These are phyloP conservation scores for Nematolebias whitei DNA, from an alignment of 2,113 vertebrate genomes.

Conservation along the genomic window DNA sequence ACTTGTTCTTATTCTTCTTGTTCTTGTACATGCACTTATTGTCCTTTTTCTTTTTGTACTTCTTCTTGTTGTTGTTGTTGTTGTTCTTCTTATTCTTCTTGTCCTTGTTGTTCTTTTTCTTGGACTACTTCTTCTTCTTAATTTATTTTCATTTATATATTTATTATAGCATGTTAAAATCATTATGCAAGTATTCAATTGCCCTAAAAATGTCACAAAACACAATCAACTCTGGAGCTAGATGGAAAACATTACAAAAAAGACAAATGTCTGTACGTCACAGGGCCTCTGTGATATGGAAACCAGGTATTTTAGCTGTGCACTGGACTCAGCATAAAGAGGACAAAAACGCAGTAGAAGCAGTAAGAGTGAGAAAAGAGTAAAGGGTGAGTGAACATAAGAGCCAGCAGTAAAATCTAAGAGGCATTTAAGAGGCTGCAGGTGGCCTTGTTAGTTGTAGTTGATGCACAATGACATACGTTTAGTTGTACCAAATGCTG, in stretches of 20 bases:
- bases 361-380: neutral
- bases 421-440: constrained; percentile 27
- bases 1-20: no score
- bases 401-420: constrained; percentile 14
- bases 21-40: no score
- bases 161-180: no score
- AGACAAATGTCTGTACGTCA: constrained; percentile 6
- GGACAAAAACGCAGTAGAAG: neutral
- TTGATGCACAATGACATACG: constrained; percentile 1
- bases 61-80: no score
- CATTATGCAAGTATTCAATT: neutral
- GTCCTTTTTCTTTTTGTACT: no score
- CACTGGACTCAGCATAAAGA: neutral
- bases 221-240: neutral
- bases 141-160: no score
- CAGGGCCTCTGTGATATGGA: neutral
- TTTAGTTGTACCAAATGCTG: constrained; percentile 1
- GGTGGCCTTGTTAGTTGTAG: constrained; percentile 25
- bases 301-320: neutral
- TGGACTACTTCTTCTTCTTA: no score
- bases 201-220: constrained; percentile 2
- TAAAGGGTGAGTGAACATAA: constrained; percentile 20
- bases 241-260: constrained; percentile 12
- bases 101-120: no score
- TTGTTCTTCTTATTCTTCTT: no score